phyloP scores from a whole-genome alignment of 2,888 invertebrate species.

The Laspeyria flexula region DNA sequence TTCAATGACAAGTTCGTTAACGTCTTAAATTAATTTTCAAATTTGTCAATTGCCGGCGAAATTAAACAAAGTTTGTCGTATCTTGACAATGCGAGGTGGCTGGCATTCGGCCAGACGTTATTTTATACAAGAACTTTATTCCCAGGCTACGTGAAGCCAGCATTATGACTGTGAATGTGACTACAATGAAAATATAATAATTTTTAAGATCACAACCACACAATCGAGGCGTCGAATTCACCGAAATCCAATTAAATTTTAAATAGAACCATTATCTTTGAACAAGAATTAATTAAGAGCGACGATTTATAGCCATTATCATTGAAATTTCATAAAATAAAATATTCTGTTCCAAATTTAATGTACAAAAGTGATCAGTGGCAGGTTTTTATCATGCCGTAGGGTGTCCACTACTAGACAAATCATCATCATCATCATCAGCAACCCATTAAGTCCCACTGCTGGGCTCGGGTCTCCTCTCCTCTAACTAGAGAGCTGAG shows the following conservation, averaged over 20 bases:
- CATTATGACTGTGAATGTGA: constrained; percentile 22
- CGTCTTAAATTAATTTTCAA: constrained; percentile 74
- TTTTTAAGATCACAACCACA: constrained; percentile 42
- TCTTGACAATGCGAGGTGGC: constrained; percentile 60
- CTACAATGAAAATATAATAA: constrained; percentile 40
- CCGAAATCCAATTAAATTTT: constrained; percentile 47
- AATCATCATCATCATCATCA: too few relatives aligned
- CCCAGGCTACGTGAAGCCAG: constrained; percentile 25
- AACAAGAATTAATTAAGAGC: constrained; percentile 49
- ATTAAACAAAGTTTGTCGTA: constrained; percentile 71
- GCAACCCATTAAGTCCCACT: too few relatives aligned
- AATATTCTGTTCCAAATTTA: constrained; percentile 2
- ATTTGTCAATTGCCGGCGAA: constrained; percentile 69
- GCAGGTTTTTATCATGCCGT: not conserved
- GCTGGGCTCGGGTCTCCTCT: too few relatives aligned
- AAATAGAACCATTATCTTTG: constrained; percentile 47
- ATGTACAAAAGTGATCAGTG: not conserved
- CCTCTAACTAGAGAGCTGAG: too few relatives aligned
- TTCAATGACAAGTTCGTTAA: constrained; percentile 66
- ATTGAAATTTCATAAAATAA: constrained; percentile 19
- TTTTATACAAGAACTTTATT: constrained; percentile 48
- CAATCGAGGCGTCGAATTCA: constrained; percentile 44
- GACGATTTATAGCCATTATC: constrained; percentile 38
- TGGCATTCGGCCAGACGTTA: constrained; percentile 66
- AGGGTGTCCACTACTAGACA: too few relatives aligned